Base-by-base conservation (phyloP, 2,888 invertebrate genomes). In the Isotomurus palustris region DNA sequence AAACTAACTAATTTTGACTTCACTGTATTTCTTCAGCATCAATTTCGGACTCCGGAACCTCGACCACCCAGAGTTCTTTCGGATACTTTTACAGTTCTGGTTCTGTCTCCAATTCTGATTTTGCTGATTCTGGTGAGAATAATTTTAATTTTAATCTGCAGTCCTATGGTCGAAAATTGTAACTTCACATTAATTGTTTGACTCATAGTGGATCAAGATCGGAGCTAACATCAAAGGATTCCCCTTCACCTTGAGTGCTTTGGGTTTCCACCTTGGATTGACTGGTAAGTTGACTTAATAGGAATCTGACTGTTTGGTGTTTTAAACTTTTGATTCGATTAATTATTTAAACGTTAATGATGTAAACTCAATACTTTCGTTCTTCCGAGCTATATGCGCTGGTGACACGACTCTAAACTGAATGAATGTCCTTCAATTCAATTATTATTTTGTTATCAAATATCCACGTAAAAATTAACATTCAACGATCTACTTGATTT, bases 21-120 rank as follows among this genome's bases (percentile, higher is more conserved):
- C 14, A 10, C 14, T 8, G 21, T 22, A 22, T 56, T 61, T 67
- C 72, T 75, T 17, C 72, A 80, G 79, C 97, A 99, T 79, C 76
- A 83, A 78, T 99, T 97, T 83, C 87, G 95, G 43, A 82, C 83
- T 73, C 88, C 96, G 1, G 97, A 97, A 76, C 85, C 88, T 72
- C 84, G 95, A 45, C 97, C 99, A 53, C 82, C 95, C 32, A 85
- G 85, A 36, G 75, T 85, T 41, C 85, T 99, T 53, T 95, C 96
- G 0, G 87, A 91, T 76, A 81, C 91, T 62, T 99, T 96, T 79
- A 93, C 94, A 51, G 83, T 81, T 29, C 79, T 94, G 10, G 87
- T 87, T 70, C 81, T 87, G 6, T 83, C 88, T 29, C 91, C 95
- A 27, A 80, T 97, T 62, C 78, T 93, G 53, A 74, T 94, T 64